Percentiles rank a stretch among this genome's conserved stretches.
Evolutionary conservation across 2,888 invertebrate species (phyloP).

Genomic region (Diogma glabrata): DNA sequence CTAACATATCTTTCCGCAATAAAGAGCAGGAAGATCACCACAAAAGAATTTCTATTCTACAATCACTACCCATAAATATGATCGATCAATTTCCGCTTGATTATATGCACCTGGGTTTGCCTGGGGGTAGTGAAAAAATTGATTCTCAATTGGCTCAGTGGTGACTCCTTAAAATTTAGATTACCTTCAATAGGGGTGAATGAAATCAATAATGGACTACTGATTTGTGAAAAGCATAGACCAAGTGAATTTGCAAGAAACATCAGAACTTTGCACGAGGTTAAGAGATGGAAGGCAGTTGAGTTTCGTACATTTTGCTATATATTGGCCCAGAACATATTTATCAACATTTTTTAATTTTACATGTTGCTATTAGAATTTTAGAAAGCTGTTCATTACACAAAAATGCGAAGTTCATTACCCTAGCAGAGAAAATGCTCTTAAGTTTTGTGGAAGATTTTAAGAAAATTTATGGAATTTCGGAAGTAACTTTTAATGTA

Average conservation of each 20-base stretch:
- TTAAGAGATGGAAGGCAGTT: background rate
- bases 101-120: background rate
- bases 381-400: background rate
- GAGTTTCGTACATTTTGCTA: too few relatives aligned
- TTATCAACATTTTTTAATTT: background rate
- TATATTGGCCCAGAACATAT: background rate
- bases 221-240: background rate
- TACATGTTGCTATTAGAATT: conserved; percentile 1
- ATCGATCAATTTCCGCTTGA: background rate
- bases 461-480: background rate
- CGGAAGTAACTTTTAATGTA: conserved; percentile 2
- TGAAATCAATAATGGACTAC: background rate
- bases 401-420: background rate
- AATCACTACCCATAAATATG: background rate
- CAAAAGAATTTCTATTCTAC: conserved; percentile 1
- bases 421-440: background rate
- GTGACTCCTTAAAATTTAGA: background rate
- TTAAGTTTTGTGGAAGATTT: background rate
- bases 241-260: background rate
- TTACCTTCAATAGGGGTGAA: background rate
- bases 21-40: background rate
- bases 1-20: background rate
- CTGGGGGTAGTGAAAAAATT: background rate
- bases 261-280: background rate
- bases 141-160: background rate